Conservation (phyloP, 2,113 vertebrate genomes). For the Nesoenas mayeri region DNA sequence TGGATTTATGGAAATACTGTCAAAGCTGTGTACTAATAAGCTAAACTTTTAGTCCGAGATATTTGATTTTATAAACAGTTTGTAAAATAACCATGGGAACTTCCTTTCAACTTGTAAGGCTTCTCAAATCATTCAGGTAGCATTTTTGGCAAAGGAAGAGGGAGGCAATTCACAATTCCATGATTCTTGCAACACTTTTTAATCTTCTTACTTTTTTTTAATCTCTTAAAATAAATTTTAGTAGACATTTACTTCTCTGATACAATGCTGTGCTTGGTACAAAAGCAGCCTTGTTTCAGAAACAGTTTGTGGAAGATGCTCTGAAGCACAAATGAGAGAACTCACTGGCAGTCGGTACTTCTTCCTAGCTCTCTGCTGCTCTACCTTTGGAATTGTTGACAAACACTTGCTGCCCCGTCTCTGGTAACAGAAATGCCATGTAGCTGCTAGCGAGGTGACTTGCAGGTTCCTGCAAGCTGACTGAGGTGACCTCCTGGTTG, state of each 20-base stretch:
- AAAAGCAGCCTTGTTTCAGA: not conserved
- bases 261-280: not conserved
- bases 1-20: not conserved
- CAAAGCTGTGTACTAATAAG: not conserved
- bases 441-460: not conserved
- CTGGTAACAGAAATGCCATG: not conserved
- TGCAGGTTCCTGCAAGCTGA: not conserved
- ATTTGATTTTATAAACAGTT: not conserved
- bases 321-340: not conserved
- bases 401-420: not conserved
- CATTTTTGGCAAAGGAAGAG: not conserved
- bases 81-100: not conserved
- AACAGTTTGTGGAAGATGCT: not conserved
- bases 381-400: not conserved
- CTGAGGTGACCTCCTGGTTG: not conserved
- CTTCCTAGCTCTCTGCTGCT: not conserved
- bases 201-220: not conserved
- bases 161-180: not conserved
- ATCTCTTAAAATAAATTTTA: not conserved
- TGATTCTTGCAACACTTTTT: constrained; percentile 16
- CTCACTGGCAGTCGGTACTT: not conserved
- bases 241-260: not conserved
- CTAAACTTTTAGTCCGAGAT: not conserved
- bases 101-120: not conserved
- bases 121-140: not conserved